A percentile compares a stretch with the other conserved stretches of the same genome.
Evolutionary conservation across 2,888 invertebrate species (phyloP).

Genomic region (Argyresthia goedartella): DNA sequence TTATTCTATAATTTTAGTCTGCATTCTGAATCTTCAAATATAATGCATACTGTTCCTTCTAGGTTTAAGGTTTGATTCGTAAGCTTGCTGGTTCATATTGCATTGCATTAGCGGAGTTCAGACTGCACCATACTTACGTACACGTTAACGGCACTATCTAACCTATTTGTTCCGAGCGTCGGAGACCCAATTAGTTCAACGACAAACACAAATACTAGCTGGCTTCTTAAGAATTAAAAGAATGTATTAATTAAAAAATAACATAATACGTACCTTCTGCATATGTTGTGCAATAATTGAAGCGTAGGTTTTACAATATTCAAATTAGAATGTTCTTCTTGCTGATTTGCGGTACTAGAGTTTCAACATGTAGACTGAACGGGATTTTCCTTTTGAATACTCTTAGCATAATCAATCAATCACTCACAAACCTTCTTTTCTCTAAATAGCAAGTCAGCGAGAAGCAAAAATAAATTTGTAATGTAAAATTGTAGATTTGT

Average conservation of each 20-base stretch:
- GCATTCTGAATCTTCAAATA: constrained; percentile 27
- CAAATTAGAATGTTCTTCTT: constrained; percentile 41
- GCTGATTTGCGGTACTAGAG: constrained; percentile 32
- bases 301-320: constrained; percentile 42
- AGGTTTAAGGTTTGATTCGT: too few relatives aligned
- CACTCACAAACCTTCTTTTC: background rate
- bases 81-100: constrained; percentile 13
- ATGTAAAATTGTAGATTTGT: constrained; percentile 47
- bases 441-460: constrained; percentile 40
- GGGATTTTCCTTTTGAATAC: background rate
- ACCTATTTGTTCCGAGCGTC: constrained; percentile 24
- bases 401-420: background rate
- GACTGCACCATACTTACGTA: constrained; percentile 7
- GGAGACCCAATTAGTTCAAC: constrained; percentile 26
- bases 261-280: constrained; percentile 57
- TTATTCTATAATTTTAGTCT: constrained; percentile 18
- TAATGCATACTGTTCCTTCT: too few relatives aligned
- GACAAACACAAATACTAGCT: constrained; percentile 20
- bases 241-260: constrained; percentile 8
- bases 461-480: constrained; percentile 35
- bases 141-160: background rate
- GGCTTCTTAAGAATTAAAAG: constrained; percentile 28
- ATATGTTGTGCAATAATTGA: constrained; percentile 66
- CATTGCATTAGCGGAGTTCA: constrained; percentile 25
- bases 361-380: constrained; percentile 31